Evolutionary conservation across 2,113 vertebrate genomes (phyloP), one percentile per base, ranked within the genome.

Genomic region (Orycteropus afer): DNA sequence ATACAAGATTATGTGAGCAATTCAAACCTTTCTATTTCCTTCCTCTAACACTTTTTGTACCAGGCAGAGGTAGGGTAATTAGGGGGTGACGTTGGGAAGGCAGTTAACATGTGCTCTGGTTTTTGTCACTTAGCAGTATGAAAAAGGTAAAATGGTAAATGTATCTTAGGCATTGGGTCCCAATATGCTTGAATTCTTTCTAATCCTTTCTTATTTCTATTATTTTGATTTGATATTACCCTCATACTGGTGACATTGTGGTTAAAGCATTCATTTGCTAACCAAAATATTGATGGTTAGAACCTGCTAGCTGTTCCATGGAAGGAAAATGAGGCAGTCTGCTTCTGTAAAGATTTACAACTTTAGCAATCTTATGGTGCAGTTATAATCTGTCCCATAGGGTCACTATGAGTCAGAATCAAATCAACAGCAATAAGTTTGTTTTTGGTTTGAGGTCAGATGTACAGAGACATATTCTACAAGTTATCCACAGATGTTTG

Each of bases 61-160:
- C 2, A 3, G 29, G 9, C 1, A 8, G 15, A 0, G 2, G 23
- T 3, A 55, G 8, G 0, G 29, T 8, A 18, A 18, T 17, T 65
- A 2, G 6, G 4, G 11, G 53, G 2, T 20, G 61, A n/a, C n/a
- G n/a, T n/a, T 79, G 49, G 22, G 7, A 6, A 6, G 61, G 34
- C 32, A 1, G 34, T 84, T 9, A 53, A 6, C 77, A 67, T 7
- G 3, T 27, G 57, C 45, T 84, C 45, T 7, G 55, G 8, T 25
- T 2, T 59, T 29, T 63, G 20, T 2, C 51, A 45, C 45, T 49
- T 63, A 17, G 22, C 9, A 5, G 71, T 22, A 77, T 2, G 17
- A 34, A 42, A 76, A 81, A 1, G 3, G 69, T 34, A 71, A 77
- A 51, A 0, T 88, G 8, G 9, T 55, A 34, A 79, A 84, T 40